A percentile compares a stretch with the other conserved stretches of the same genome.
These are phyloP conservation scores for Aspidoscelis tigris DNA, from an alignment of 2,113 vertebrate genomes.

Conservation along the genomic window DNA sequence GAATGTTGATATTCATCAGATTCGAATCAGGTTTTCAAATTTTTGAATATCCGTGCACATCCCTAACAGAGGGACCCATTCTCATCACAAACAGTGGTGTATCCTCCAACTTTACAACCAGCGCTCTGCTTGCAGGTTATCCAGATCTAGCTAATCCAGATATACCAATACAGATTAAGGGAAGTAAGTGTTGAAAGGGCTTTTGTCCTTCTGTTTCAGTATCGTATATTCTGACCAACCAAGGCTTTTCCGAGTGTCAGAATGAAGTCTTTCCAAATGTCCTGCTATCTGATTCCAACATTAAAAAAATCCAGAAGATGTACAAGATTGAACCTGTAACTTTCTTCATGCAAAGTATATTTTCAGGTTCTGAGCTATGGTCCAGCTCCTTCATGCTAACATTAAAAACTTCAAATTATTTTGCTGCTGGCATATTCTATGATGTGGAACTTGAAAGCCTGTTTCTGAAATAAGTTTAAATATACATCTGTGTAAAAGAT, in stretches of 20 bases:
- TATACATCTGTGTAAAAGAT: not conserved
- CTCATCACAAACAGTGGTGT: no score
- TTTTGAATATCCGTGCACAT: no score
- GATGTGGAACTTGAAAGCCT: not conserved
- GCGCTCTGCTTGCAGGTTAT: no score
- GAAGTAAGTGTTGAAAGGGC: not conserved
- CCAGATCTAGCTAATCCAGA: no score
- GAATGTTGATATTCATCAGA: no score
- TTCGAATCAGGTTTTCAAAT: no score
- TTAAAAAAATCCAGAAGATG: not conserved
- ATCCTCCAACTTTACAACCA: no score
- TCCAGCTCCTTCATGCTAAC: not conserved
- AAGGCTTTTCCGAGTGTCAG: not conserved
- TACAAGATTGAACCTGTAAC: not conserved
- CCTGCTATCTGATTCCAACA: no score
- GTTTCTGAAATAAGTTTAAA: not conserved
- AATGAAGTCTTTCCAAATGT: not conserved
- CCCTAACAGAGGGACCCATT: no score
- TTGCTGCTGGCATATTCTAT: not conserved
- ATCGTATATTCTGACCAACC: not conserved
- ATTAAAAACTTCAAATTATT: not conserved
- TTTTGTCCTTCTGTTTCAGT: not conserved
- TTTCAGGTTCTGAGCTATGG: not conserved
- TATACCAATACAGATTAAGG: no score
- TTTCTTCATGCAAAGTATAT: not conserved